A percentile compares a stretch with the other conserved stretches of the same genome.
Evolutionary conservation across 2,797 vertebrate species (phyloP).

Genomic region (Huso huso): DNA sequence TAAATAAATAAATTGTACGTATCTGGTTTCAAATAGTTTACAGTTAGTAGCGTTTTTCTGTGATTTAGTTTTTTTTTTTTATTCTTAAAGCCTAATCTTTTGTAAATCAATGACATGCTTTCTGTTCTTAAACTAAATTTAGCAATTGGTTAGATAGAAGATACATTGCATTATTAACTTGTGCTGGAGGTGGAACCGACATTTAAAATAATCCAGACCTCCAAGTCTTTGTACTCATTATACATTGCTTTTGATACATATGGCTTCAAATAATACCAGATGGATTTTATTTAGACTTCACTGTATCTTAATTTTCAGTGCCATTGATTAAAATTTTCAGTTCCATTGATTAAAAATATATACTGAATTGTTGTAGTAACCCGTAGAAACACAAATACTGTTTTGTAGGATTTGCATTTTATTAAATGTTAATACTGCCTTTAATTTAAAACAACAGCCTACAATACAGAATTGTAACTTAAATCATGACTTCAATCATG

Average conservation of each 20-base stretch:
- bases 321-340: constrained; percentile 24
- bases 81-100: neutral
- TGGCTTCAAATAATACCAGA: constrained; percentile 53
- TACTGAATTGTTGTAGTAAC: no score
- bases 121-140: constrained; percentile 13
- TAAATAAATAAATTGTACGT: no score
- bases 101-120: constrained; percentile 2
- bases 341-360: constrained; percentile 19
- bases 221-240: constrained; percentile 33
- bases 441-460: no score
- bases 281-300: constrained; percentile 40
- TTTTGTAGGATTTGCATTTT: no score
- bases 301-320: constrained; percentile 34
- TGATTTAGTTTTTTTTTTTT: neutral
- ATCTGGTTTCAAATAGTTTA: neutral
- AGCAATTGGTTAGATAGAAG: constrained; percentile 29
- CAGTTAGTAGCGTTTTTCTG: constrained; percentile 15
- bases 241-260: constrained; percentile 37
- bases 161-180: constrained; percentile 32
- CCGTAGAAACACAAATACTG: no score
- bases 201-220: constrained; percentile 34
- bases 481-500: no score
- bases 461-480: no score
- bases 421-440: no score
- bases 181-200: constrained; percentile 34